These are phyloP conservation scores for Drosophila subobscura DNA, from an alignment of 1,140 invertebrate species.

Conservation along the genomic window DNA sequence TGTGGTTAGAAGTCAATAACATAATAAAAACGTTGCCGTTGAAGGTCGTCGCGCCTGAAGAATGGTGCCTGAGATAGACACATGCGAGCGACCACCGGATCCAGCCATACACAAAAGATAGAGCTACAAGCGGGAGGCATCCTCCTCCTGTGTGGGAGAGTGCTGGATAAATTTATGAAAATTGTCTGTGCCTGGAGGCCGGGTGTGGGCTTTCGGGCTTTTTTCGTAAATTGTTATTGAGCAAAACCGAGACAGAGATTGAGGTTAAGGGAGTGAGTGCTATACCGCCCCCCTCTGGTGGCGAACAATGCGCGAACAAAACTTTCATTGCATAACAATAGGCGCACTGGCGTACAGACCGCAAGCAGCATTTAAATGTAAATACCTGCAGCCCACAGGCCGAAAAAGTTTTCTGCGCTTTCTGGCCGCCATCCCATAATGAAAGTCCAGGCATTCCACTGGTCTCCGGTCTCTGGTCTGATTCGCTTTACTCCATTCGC, in stretches of 20 bases:
- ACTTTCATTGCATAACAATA: slow-evolving; percentile 80
- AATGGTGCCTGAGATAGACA: slow-evolving; percentile 39
- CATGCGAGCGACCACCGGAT: not conserved
- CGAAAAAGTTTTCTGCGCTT: slow-evolving; percentile 71
- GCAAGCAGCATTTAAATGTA: slow-evolving; percentile 78
- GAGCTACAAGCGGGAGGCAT: not conserved
- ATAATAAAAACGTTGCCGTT: slow-evolving; percentile 70
- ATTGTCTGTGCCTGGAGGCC: slow-evolving; percentile 35
- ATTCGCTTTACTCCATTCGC: not conserved
- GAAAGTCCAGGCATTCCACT: slow-evolving; percentile 61
- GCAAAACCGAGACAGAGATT: slow-evolving; percentile 1
- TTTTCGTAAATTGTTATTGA: slow-evolving; percentile 13
- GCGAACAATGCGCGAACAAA: slow-evolving; percentile 56
- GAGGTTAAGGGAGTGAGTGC: slow-evolving; percentile 19
- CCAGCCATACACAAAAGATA: no score
- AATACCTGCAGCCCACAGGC: slow-evolving; percentile 71
- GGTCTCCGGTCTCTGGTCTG: not conserved
- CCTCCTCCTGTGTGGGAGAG: not conserved
- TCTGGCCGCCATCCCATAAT: slow-evolving; percentile 51
- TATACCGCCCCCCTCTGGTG: not conserved
- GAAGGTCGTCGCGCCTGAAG: slow-evolving; percentile 53
- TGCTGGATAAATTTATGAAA: slow-evolving; percentile 50
- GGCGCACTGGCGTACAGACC: slow-evolving; percentile 74
- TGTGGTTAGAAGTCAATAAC: slow-evolving; percentile 80
- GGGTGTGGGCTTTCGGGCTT: slow-evolving; percentile 1